A percentile compares a stretch with the other conserved stretches of the same genome.
phyloP scores from a whole-genome alignment of 2,888 invertebrate species.

The Cheilosia urbana region DNA sequence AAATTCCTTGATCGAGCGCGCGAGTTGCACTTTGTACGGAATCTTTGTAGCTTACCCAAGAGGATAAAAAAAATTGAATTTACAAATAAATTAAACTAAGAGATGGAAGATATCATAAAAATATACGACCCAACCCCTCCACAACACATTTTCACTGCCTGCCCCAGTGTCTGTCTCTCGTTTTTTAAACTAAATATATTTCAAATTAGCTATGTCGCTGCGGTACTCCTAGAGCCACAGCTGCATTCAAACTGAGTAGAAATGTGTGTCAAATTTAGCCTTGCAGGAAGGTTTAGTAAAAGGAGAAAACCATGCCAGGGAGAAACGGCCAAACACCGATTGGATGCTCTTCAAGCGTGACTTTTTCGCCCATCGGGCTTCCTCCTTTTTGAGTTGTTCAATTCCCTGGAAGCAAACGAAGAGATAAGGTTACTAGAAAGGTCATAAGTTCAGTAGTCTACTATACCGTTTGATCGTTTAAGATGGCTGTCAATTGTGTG shows the following conservation, averaged over 20 bases:
- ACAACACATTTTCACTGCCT: constrained; percentile 40
- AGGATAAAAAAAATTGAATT: constrained; percentile 17
- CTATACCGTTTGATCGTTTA: constrained; percentile 98
- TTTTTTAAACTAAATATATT: constrained; percentile 37
- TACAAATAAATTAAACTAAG: constrained; percentile 53
- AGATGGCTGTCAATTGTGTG: constrained; percentile 98
- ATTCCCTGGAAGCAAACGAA: constrained; percentile 89
- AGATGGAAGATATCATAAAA: constrained; percentile 20
- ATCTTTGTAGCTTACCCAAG: constrained; percentile 42
- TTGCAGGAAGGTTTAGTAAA: constrained; percentile 90
- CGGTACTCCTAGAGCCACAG: constrained; percentile 76
- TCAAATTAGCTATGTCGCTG: constrained; percentile 69
- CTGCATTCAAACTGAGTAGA: constrained; percentile 90
- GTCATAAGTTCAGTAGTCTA: not conserved
- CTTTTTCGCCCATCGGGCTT: constrained; percentile 95
- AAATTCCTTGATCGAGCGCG: constrained; percentile 55
- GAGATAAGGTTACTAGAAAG: not conserved
- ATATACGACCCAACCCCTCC: constrained; percentile 15
- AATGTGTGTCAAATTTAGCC: constrained; percentile 90
- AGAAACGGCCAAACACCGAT: constrained; percentile 98
- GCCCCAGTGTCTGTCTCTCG: constrained; percentile 38
- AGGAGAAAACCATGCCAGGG: constrained; percentile 95
- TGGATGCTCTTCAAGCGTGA: constrained; percentile 98
- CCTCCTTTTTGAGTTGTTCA: constrained; percentile 98
- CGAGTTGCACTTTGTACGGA: constrained; percentile 62